Evolutionary conservation across 2,113 vertebrate genomes (phyloP).

Genomic region (Campylomormyrus tamandua): DNA sequence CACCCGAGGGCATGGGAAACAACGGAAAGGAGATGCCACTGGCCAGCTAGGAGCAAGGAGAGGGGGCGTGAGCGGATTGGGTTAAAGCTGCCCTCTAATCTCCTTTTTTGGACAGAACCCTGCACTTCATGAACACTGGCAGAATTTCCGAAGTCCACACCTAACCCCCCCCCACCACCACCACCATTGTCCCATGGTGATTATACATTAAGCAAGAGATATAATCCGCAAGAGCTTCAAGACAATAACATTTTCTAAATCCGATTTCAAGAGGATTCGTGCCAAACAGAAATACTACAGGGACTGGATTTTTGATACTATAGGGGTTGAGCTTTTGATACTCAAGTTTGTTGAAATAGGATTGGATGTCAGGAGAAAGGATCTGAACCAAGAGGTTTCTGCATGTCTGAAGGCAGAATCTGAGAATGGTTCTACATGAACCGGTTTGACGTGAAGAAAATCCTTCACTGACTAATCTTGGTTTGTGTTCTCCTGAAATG

Average conservation of each 20-base stretch:
- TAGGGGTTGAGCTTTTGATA: neutral
- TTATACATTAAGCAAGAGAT: neutral
- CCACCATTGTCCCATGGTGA: neutral
- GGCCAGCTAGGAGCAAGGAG: neutral
- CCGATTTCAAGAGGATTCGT: slow-evolving; percentile 10
- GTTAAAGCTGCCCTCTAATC: neutral
- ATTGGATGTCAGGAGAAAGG: neutral
- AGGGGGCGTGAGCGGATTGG: neutral
- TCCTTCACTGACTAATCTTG: neutral
- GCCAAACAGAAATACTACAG: neutral
- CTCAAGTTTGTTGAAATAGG: neutral
- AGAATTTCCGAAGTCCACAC: neutral
- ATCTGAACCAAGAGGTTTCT: neutral
- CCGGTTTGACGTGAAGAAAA: neutral
- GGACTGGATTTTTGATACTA: neutral
- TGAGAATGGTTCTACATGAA: neutral
- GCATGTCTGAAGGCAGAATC: neutral
- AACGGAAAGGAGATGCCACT: neutral
- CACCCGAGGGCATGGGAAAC: neutral
- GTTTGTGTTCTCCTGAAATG: neutral
- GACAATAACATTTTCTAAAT: neutral
- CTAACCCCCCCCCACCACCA: neutral
- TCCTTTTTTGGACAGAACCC: neutral
- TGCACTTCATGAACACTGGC: neutral
- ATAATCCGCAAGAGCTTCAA: neutral